A percentile compares a stretch with the other conserved stretches of the same genome.
Conservation (phyloP, 2,113 vertebrate species). For the Hystrix cristata region DNA sequence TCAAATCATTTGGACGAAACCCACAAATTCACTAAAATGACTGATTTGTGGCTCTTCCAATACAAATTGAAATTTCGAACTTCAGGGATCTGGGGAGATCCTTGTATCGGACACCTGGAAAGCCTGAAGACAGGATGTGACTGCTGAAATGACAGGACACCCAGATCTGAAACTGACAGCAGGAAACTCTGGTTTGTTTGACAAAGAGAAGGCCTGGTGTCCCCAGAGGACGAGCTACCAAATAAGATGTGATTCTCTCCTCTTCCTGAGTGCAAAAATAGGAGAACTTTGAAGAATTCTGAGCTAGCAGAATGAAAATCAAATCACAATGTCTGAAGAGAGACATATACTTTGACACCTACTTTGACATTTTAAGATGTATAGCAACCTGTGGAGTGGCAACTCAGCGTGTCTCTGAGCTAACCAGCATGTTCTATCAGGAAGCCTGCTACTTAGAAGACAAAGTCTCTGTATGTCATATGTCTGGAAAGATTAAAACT, state of each 20-base stretch:
- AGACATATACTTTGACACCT: background rate
- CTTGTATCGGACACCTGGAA: background rate
- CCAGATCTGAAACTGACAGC: background rate
- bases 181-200: background rate
- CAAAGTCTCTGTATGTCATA: background rate
- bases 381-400: background rate
- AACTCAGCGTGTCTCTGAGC: background rate
- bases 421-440: background rate
- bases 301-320: background rate
- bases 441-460: background rate
- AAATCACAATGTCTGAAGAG: background rate
- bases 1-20: background rate
- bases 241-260: accelerated
- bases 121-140: background rate
- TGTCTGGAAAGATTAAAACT: background rate
- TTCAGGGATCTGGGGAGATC: background rate
- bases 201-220: background rate
- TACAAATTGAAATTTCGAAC: slow-evolving; percentile 25
- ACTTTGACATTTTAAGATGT: background rate
- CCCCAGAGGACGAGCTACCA: background rate
- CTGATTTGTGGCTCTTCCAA: background rate
- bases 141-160: background rate
- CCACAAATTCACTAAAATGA: background rate
- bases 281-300: background rate
- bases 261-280: background rate